Conservation (phyloP, 2,888 invertebrate species). For the Invenusta paracnida region DNA sequence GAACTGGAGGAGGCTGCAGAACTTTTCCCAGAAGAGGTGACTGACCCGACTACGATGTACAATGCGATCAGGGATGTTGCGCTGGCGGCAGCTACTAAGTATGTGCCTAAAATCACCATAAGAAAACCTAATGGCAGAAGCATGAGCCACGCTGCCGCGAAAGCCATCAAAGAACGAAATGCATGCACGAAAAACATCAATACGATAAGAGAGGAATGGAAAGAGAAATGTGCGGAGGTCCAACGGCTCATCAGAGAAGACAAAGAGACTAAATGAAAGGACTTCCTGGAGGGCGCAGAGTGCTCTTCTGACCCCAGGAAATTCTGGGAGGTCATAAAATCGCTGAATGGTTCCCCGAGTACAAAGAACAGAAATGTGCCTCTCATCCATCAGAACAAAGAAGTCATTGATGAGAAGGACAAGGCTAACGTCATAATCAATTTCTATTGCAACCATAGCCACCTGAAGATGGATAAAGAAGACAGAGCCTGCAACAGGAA, state of each 20-base stretch:
- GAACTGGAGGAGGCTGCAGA: not conserved
- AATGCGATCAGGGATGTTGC: not conserved
- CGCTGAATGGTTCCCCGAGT: not conserved
- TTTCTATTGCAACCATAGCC: not conserved
- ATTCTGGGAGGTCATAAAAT: not conserved
- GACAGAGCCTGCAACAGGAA: not conserved
- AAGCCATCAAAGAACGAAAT: constrained; percentile 9
- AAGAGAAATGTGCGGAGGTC: not conserved
- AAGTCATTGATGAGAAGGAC: not conserved
- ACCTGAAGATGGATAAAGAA: not conserved
- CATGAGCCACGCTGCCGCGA: not conserved
- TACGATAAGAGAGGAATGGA: not conserved
- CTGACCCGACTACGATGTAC: not conserved
- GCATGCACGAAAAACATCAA: not conserved
- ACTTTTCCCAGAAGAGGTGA: not conserved
- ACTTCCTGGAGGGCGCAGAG: not conserved
- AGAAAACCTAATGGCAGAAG: not conserved
- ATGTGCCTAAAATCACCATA: not conserved
- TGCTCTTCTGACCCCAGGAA: not conserved
- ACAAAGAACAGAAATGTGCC: not conserved
- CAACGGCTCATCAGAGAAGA: not conserved
- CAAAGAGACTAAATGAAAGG: not conserved
- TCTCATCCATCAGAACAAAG: not conserved
- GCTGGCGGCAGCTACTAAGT: not conserved
- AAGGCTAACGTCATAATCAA: not conserved